Evolutionary conservation across 2,113 vertebrate species (phyloP), one percentile per base, ranked within the genome.

Genomic region (Polypterus senegalus): DNA sequence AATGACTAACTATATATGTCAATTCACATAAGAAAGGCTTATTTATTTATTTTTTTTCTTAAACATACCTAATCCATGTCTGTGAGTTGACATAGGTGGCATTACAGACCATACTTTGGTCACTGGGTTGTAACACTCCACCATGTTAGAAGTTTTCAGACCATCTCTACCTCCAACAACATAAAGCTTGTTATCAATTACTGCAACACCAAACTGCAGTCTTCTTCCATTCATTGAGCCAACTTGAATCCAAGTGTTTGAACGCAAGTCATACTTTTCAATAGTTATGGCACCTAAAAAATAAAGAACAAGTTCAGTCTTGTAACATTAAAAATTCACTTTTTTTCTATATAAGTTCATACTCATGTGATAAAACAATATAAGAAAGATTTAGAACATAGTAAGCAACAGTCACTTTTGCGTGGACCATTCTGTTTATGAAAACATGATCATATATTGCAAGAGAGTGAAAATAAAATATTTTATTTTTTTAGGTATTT

Each of bases 21-120:
- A 8, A 8, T 52, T 7, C 51, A 52, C 51, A 52, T 52, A 10
- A 52, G 51, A 52, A 52, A 52, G 3, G 10, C 7, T 8, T 8
- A 52, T 10, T 7, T 52, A 3, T 52, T 7, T 52, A 3, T 52
- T 7, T 52, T 52, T 10, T 3, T 52, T 52, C 51, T 51, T 51
- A 51, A 51, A 62, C 76, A 77, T 79, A 98, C 96, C 94, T 66
- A 98, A 81, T 11, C 96, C 94, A 0, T 98, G 96, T 62, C 95
- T 88, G 74, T 97, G 95, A 1, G 93, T 99, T 58, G 95, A 99
- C 96, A 98, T 98, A 0, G 96, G 92, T 11, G 93, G 92, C 95
- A 99, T 97, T 57, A 91, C 77, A 6, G 88, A 89, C 96, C 96
- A 99, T 1, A 86, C 80, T 80, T 97, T 96, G 65, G 67, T 86